Conservation (phyloP, 92 coral and sea anemone genomes). For the Muricea muricata region DNA sequence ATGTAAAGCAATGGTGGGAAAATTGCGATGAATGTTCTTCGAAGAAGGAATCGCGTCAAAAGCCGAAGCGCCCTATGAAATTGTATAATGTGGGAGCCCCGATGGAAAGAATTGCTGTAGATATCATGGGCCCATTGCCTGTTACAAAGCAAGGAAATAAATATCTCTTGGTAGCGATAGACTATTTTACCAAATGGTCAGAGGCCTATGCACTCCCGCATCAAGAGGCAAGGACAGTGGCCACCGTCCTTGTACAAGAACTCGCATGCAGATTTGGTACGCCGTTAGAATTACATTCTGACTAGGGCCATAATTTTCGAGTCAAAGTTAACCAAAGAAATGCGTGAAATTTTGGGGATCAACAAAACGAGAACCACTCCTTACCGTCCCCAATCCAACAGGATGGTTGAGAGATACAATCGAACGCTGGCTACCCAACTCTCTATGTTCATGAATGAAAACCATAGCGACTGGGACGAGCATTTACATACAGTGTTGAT, state of each 20-base stretch:
- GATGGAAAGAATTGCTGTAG: constrained; percentile 35
- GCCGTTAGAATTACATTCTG: background rate
- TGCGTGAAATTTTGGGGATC: background rate
- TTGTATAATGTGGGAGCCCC: constrained; percentile 34
- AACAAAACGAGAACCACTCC: constrained; percentile 38
- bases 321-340: background rate
- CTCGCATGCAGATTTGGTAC: background rate
- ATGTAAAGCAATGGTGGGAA: constrained; percentile 28
- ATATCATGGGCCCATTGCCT: constrained; percentile 25
- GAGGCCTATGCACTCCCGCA: constrained; percentile 16
- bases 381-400: background rate
- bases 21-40: constrained; percentile 25
- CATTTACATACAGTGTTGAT: constrained; percentile 55
- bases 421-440: background rate
- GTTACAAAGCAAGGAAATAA: background rate
- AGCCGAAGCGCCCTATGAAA: constrained; percentile 10
- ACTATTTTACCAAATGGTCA: constrained; percentile 43
- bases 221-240: constrained; percentile 21
- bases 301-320: background rate
- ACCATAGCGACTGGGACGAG: constrained; percentile 65
- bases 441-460: constrained; percentile 40
- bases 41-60: background rate
- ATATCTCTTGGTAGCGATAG: constrained; percentile 1
- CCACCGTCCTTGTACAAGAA: background rate
- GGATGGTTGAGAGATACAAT: background rate